Evolutionary conservation across 2,888 invertebrate genomes (phyloP), one percentile per base, ranked within the genome.

Genomic region (Venustoraphidia nigricollis): DNA sequence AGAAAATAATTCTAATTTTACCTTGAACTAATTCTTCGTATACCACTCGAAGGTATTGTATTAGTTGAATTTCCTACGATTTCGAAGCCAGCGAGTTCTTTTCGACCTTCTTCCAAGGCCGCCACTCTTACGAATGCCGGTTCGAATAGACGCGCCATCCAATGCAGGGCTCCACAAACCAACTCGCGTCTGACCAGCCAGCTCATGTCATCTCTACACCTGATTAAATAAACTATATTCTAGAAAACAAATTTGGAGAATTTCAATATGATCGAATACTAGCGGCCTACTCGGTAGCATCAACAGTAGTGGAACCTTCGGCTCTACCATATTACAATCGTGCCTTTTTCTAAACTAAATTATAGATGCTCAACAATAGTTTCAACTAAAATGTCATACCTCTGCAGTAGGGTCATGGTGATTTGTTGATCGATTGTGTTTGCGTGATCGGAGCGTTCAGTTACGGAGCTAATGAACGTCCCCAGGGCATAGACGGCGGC

Each of bases 401-500:
- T 36, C 35, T 47, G 38, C 46, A 91, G 79, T 54, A 98, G 73
- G 48, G 81, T 86, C 71, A 91, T 86, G 53, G 88, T 93, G 54
- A 97, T 86, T 58, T 85, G 83, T 61, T 94, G 91, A 71, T 95
- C 93, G 51, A 95, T 88, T 62, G 85, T 88, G 66, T 89, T 91
- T 41, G 93, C 92, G 68, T 96, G 95, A 62, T 94, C 92, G 45
- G 86, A 84, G 57, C 93, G 79, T 62, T 86, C 82, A 34, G 76
- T 76, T 40, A 84, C 83, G 36, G 86, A 86, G 63, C 85, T 88
- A 58, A 95, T 81, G 68, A 93, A 94, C 17, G 94, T 88, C 53
- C 96, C 97, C 52, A 98, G 72, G 10, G 97, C 96, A 70, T 84
- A 95, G 6, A 95, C 93, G 42, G 90, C 86, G 2, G 95, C 89